These are phyloP conservation scores for Blera fallax DNA, from an alignment of 2,888 invertebrate genomes.

Conservation along the genomic window DNA sequence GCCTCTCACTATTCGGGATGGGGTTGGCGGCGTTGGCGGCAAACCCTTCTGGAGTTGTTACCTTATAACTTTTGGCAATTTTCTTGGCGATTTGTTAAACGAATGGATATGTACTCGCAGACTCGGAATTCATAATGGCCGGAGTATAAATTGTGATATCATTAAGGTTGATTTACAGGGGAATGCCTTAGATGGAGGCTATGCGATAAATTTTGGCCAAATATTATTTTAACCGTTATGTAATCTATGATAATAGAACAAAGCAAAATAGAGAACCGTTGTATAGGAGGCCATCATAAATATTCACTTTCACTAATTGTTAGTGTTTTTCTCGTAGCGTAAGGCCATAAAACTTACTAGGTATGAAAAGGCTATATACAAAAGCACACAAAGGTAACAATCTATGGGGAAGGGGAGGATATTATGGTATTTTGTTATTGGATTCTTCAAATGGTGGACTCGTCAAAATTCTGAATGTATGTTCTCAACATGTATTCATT, in stretches of 20 bases:
- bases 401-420: neutral
- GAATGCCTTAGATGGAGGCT: slow-evolving; percentile 50
- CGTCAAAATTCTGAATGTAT: no score
- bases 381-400: neutral
- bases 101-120: slow-evolving; percentile 54
- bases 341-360: slow-evolving; percentile 8
- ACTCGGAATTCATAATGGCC: slow-evolving; percentile 63
- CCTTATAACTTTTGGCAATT: slow-evolving; percentile 60
- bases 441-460: neutral
- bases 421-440: neutral
- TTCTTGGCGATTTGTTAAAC: slow-evolving; percentile 62
- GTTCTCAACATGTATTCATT: no score
- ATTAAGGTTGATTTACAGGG: slow-evolving; percentile 65
- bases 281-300: slow-evolving; percentile 3
- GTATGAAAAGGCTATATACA: neutral
- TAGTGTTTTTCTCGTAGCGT: neutral
- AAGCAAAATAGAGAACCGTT: neutral
- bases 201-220: slow-evolving; percentile 58
- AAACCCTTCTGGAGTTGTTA: slow-evolving; percentile 46
- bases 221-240: slow-evolving; percentile 63
- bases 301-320: slow-evolving; percentile 47
- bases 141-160: slow-evolving; percentile 66
- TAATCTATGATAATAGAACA: slow-evolving; percentile 52
- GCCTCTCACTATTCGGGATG: neutral
- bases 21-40: neutral